A percentile compares a stretch with the other conserved stretches of the same genome.
phyloP scores from a whole-genome alignment of 2,113 vertebrate species.

The Silurus meridionalis region DNA sequence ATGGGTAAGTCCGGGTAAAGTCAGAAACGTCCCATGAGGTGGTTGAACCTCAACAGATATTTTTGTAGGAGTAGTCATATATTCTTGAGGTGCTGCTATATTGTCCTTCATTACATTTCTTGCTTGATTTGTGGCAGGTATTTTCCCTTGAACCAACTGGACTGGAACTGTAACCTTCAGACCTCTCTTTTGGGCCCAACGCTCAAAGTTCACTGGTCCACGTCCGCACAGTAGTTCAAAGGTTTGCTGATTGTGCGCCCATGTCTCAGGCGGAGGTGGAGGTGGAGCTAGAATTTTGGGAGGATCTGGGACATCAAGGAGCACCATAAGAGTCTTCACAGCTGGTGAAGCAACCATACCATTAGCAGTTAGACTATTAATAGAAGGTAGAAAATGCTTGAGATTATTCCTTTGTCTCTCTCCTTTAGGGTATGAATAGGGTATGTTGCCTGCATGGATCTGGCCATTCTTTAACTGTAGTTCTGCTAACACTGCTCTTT shows the following conservation, averaged over 20 bases:
- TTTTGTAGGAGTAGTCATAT: constrained; percentile 5
- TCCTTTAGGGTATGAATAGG: constrained; percentile 48
- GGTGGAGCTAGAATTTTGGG: constrained; percentile 87
- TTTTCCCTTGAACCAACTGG: neutral
- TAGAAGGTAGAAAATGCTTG: constrained; percentile 25
- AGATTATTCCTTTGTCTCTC: constrained; percentile 1
- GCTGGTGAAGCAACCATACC: constrained; percentile 54
- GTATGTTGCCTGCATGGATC: constrained; percentile 50
- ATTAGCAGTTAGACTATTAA: constrained; percentile 22
- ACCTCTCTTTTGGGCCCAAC: constrained; percentile 50
- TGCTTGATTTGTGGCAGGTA: neutral
- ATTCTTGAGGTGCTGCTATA: neutral
- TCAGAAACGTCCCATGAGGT: neutral
- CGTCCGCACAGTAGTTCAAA: constrained; percentile 72
- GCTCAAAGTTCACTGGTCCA: constrained; percentile 43
- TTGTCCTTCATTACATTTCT: constrained; percentile 22
- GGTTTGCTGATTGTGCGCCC: constrained; percentile 69
- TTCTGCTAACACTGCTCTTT: constrained; percentile 73
- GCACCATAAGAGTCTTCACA: constrained; percentile 63
- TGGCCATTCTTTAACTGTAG: constrained; percentile 71
- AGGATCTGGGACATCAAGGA: constrained; percentile 83
- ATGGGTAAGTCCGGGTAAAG: neutral
- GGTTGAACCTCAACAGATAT: neutral
- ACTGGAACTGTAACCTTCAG: constrained; percentile 37
- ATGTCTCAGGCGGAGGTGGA: constrained; percentile 81